phyloP scores from a whole-genome alignment of 1,140 invertebrate species.

The Himalopsyche phryganea region DNA sequence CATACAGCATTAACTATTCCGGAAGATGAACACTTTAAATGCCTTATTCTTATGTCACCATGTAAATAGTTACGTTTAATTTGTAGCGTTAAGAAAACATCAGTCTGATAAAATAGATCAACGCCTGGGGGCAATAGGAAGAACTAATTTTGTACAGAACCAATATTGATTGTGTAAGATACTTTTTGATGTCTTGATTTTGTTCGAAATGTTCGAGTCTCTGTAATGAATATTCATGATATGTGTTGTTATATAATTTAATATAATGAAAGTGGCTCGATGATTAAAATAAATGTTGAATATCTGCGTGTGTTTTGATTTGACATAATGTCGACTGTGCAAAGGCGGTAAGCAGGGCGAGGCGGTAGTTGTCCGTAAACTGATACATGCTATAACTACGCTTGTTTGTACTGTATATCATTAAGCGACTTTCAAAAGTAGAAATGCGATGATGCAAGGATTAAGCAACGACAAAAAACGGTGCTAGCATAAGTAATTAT shows the following conservation, averaged over 20 bases:
- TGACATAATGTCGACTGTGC: background rate
- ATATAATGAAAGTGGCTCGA: background rate
- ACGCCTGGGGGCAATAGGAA: too few species aligned
- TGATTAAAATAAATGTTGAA: slow-evolving; percentile 3
- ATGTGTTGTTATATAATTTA: background rate
- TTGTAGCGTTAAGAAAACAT: slow-evolving; percentile 5
- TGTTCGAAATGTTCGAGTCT: background rate
- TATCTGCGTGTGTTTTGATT: slow-evolving; percentile 2
- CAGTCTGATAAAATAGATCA: too few species aligned
- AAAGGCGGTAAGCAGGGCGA: too few species aligned
- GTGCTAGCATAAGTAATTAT: background rate
- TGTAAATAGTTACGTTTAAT: slow-evolving; percentile 26
- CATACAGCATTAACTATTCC: slow-evolving; percentile 67
- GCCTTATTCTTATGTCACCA: slow-evolving; percentile 3
- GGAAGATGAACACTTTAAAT: slow-evolving; percentile 32
- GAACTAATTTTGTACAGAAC: too few species aligned
- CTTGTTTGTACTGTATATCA: background rate
- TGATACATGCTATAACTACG: background rate
- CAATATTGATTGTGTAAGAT: background rate
- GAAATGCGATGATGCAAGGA: slow-evolving; percentile 5
- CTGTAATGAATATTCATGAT: background rate
- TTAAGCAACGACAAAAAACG: slow-evolving; percentile 4
- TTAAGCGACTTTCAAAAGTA: slow-evolving; percentile 2
- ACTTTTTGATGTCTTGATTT: too few species aligned
- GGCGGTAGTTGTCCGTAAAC: background rate